These are phyloP conservation scores for Lasioglossum pauxillum DNA, from an alignment of 2,888 invertebrate genomes.

Conservation along the genomic window DNA sequence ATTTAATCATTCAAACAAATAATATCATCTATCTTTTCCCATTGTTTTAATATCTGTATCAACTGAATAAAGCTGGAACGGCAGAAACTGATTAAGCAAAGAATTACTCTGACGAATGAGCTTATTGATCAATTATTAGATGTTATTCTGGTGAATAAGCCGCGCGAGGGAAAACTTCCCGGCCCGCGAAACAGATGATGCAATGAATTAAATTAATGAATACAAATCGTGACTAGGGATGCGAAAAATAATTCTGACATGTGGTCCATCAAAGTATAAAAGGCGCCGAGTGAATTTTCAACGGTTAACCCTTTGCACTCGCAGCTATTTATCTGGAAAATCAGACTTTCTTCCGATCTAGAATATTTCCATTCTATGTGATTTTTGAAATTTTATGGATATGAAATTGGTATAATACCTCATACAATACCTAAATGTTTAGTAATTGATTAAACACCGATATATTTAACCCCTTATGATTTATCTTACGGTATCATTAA, in stretches of 20 bases:
- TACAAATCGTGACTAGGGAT: background rate
- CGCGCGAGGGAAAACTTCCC: background rate
- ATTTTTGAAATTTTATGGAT: too few species aligned
- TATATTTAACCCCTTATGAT: too few species aligned
- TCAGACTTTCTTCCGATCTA: too few species aligned
- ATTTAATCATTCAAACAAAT: background rate
- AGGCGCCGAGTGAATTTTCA: background rate
- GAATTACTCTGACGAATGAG: background rate
- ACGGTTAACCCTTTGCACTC: background rate
- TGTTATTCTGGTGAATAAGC: background rate
- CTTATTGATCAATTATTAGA: conserved; percentile 1
- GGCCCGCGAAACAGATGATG: background rate
- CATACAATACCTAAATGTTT: too few species aligned
- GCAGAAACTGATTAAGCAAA: background rate
- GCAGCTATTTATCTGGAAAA: too few species aligned
- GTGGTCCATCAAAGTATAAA: background rate
- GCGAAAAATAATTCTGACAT: background rate
- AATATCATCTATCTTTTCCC: background rate
- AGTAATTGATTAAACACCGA: too few species aligned
- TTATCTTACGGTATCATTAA: too few species aligned
- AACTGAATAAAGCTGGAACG: background rate
- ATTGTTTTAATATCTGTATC: background rate
- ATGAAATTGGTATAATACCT: too few species aligned
- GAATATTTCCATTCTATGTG: too few species aligned
- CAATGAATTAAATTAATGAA: background rate